Evolutionary conservation across 2,888 invertebrate species (phyloP).

Genomic region (Lordiphosa andalusiaca): DNA sequence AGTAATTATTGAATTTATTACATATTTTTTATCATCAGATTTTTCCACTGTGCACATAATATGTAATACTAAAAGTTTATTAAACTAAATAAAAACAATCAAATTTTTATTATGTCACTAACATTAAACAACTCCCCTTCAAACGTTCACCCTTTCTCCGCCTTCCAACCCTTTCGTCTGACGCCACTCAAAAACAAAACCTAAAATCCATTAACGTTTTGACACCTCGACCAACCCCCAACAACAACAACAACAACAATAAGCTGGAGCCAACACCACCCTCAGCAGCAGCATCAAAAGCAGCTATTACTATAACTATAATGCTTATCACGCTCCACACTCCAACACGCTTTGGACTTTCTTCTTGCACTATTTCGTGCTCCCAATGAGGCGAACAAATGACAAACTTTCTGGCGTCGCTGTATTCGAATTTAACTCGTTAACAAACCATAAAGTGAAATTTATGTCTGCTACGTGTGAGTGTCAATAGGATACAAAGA

Average conservation of each 20-base stretch:
- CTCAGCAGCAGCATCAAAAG: constrained; percentile 30
- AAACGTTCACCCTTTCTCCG: not conserved
- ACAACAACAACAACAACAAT: not conserved
- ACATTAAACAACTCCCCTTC: not conserved
- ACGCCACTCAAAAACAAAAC: constrained; percentile 40
- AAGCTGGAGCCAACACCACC: constrained; percentile 14
- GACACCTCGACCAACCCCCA: constrained; percentile 15
- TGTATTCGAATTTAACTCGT: constrained; percentile 71
- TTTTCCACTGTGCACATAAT: too few species aligned
- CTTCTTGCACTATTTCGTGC: constrained; percentile 8
- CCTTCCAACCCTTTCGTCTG: not conserved
- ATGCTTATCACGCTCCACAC: constrained; percentile 67
- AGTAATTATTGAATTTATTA: too few species aligned
- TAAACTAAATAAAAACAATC: too few species aligned
- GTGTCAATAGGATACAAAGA: constrained; percentile 33
- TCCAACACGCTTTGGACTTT: constrained; percentile 48
- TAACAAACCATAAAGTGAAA: constrained; percentile 71
- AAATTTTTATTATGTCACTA: constrained; percentile 1
- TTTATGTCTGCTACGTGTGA: constrained; percentile 67
- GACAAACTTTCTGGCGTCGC: constrained; percentile 64
- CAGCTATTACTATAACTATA: constrained; percentile 60
- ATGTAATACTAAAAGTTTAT: too few species aligned
- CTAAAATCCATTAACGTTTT: constrained; percentile 42
- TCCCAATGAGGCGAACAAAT: constrained; percentile 45
- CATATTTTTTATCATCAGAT: too few species aligned